A percentile compares a stretch with the other conserved stretches of the same genome.
Evolutionary conservation across 2,797 vertebrate genomes (phyloP).

Genomic region (Acanthiza pusilla): DNA sequence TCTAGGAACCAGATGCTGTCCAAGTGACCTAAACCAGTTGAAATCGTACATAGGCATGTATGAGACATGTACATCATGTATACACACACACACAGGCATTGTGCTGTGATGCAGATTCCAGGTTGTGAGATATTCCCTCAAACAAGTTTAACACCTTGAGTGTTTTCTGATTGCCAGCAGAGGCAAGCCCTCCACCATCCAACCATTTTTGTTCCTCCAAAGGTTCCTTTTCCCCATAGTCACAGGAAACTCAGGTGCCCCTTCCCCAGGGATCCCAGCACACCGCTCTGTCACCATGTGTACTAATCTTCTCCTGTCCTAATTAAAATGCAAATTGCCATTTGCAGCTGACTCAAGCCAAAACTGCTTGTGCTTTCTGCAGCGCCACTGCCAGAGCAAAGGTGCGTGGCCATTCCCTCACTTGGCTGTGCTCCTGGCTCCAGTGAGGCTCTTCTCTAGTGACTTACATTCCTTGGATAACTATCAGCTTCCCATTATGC

Average conservation of each 20-base stretch:
- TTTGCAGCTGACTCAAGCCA: constrained; percentile 40
- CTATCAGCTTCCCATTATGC: background rate
- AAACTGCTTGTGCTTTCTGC: constrained; percentile 18
- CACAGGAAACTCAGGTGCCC: constrained; percentile 67
- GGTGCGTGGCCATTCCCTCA: background rate
- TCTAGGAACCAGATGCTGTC: background rate
- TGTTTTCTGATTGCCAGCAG: background rate
- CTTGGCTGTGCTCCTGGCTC: background rate
- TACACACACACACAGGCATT: background rate
- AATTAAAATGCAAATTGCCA: background rate
- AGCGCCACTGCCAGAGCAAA: background rate
- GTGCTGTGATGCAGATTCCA: background rate
- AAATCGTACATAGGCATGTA: background rate
- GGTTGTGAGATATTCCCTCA: background rate
- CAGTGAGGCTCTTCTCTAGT: background rate
- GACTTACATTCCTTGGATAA: background rate
- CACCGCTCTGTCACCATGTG: background rate
- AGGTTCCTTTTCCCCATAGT: background rate
- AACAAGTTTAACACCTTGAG: background rate
- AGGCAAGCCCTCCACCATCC: background rate
- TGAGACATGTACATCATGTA: background rate
- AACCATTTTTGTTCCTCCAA: background rate
- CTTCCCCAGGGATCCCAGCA: background rate
- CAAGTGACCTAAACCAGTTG: background rate
- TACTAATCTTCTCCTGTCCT: background rate